These are phyloP conservation scores for Brachycybe producta DNA, from an alignment of 2,888 invertebrate species.

Conservation along the genomic window DNA sequence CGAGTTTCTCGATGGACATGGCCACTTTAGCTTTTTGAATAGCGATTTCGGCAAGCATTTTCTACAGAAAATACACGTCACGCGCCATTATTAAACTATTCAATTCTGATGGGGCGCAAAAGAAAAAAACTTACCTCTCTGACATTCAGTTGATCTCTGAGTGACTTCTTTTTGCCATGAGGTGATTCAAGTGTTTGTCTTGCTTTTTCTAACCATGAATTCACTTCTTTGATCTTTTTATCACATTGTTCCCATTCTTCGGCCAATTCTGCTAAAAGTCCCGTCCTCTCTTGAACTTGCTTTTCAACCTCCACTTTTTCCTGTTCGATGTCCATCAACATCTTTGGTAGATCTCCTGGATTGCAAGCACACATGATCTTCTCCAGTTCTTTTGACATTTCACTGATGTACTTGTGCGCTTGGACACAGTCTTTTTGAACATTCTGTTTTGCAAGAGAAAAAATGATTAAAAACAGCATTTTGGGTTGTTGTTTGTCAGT, in stretches of 20 bases:
- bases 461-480: constrained; percentile 1
- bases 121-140: constrained; percentile 43
- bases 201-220: constrained; percentile 78
- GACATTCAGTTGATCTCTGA: constrained; percentile 70
- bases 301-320: constrained; percentile 73
- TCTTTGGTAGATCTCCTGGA: constrained; percentile 69
- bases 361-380: constrained; percentile 68
- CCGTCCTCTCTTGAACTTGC: constrained; percentile 71
- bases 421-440: constrained; percentile 22
- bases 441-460: constrained; percentile 18
- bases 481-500: no score
- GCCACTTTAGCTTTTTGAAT: constrained; percentile 81
- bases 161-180: constrained; percentile 70
- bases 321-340: constrained; percentile 73
- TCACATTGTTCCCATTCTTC: constrained; percentile 96
- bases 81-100: not conserved
- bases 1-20: constrained; percentile 77
- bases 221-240: constrained; percentile 78
- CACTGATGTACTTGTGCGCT: constrained; percentile 36
- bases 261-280: constrained; percentile 74
- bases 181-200: constrained; percentile 59
- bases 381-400: constrained; percentile 83
- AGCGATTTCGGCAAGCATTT: constrained; percentile 69
- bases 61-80: constrained; percentile 30
- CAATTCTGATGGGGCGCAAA: not conserved